Conservation (phyloP, 2,113 vertebrate genomes). For the Misgurnus mizolepis region DNA sequence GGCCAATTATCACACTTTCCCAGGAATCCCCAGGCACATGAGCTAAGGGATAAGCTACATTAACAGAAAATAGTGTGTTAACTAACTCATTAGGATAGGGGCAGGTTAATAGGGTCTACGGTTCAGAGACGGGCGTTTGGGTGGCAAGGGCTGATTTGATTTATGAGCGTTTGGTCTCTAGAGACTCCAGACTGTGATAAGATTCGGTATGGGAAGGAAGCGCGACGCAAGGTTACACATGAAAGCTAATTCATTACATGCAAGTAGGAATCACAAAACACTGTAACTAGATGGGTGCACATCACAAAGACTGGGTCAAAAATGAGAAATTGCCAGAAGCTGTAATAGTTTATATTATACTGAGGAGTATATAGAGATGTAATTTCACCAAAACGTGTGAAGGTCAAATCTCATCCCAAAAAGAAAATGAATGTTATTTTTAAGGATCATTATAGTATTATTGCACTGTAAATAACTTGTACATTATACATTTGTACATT, state of each 20-base stretch:
- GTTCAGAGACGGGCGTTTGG: conserved; percentile 14
- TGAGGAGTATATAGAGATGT: too few relatives aligned
- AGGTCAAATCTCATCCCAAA: too few relatives aligned
- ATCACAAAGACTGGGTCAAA: too few relatives aligned
- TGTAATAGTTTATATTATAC: conserved; percentile 13
- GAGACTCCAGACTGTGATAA: conserved; percentile 26
- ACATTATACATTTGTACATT: too few relatives aligned
- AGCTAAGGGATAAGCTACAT: conserved; percentile 53
- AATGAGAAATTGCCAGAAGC: neutral
- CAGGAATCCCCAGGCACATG: conserved; percentile 57
- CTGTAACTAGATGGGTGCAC: neutral
- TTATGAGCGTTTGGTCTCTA: conserved; percentile 61
- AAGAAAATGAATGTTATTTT: too few relatives aligned
- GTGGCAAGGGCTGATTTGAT: conserved; percentile 60
- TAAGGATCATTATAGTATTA: too few relatives aligned
- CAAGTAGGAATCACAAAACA: neutral
- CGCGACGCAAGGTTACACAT: neutral
- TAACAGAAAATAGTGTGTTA: conserved; percentile 64
- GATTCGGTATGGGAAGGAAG: neutral
- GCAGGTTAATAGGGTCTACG: conserved; percentile 43
- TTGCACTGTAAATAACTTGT: too few relatives aligned
- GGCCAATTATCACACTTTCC: conserved; percentile 64
- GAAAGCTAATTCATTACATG: neutral
- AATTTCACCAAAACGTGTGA: too few relatives aligned
- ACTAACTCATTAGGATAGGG: conserved; percentile 65